Conservation (phyloP, 2,888 invertebrate species). For the Volucella inflata region DNA sequence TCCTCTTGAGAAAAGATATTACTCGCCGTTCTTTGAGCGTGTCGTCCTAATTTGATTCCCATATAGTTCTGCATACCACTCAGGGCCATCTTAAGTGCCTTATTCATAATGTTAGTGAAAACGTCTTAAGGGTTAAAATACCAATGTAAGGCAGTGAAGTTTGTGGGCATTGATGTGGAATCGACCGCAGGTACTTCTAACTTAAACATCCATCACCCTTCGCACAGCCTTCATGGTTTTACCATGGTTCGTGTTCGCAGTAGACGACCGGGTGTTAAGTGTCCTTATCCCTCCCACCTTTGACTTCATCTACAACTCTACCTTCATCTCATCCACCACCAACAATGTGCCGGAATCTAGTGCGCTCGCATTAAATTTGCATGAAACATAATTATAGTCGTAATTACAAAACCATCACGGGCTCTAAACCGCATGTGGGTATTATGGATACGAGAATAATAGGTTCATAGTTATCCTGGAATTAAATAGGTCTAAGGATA, state of each 20-base stretch:
- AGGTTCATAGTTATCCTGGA: slow-evolving; percentile 35
- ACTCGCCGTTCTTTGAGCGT: background rate
- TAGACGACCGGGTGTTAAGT: slow-evolving; percentile 6
- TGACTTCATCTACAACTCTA: too few relatives aligned
- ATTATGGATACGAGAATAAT: background rate
- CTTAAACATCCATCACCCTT: slow-evolving; percentile 16
- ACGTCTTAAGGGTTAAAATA: slow-evolving; percentile 32
- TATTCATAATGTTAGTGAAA: background rate
- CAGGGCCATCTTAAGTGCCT: background rate
- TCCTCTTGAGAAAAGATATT: slow-evolving; percentile 26
- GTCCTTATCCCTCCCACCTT: background rate
- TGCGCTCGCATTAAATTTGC: slow-evolving; percentile 41
- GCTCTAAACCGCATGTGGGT: slow-evolving; percentile 19
- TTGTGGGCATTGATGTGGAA: slow-evolving; percentile 20
- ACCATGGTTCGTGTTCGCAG: background rate
- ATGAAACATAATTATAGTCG: slow-evolving; percentile 49
- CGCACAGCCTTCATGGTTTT: background rate
- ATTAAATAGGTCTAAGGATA: slow-evolving; percentile 38
- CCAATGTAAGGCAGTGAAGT: background rate
- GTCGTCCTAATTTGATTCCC: slow-evolving; percentile 46
- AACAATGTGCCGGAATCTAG: slow-evolving; percentile 9
- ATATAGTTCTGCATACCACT: background rate
- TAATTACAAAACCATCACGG: slow-evolving; percentile 46
- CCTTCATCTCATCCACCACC: background rate
- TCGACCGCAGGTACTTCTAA: slow-evolving; percentile 33